Base-by-base conservation (phyloP, 2,113 vertebrate species). In the Nibea coibor region DNA sequence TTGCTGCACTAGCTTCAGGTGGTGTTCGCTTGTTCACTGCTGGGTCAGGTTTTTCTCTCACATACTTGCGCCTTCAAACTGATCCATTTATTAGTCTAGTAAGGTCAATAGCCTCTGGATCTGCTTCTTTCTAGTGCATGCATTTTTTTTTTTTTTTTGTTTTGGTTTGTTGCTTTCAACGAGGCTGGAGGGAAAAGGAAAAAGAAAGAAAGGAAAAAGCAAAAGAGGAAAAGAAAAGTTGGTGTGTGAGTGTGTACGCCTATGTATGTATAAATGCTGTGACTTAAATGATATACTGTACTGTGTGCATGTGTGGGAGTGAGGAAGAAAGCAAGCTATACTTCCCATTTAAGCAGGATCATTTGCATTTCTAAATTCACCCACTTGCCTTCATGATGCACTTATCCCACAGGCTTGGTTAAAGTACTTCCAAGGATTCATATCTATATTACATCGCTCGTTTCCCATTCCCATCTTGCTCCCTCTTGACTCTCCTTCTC, bases 1-100 rank as follows among this genome's bases (percentile, higher is more conserved):
- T 81, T 31, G 9, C 74, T 62, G 45, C 62, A 56, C 28, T 59
- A 12, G 84, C 84, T 89, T 59, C 15, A 47, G 53, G 76, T 35
- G 1, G 1, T 43, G 42, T 69, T 75, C 8, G 22, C 17, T 57
- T 63, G 72, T 80, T 82, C 72, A 80, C 58, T 58, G 62, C 71
- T 39, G 4, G 53, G 48, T 69, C 54, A 72, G 31, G 24, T 28
- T n/a, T 62, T 66, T 68, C 22, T 71, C 8, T 50, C 24, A 75
- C 24, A 62, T 16, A 26, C 5, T 22, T 47, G 31, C 72, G 39
- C 16, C 35, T 57, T 48, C 4, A 42, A 22, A 50, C 20, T 42
- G 61, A 68, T 67, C 43, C 11, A 65, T 50, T 12, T 69, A 63
- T 51, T 43, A 28, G 14, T 43, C 14, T 16, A 42, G 20, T 56